These are phyloP conservation scores for Pachypeltis micranthus DNA, from an alignment of 1,140 invertebrate species.

Conservation along the genomic window DNA sequence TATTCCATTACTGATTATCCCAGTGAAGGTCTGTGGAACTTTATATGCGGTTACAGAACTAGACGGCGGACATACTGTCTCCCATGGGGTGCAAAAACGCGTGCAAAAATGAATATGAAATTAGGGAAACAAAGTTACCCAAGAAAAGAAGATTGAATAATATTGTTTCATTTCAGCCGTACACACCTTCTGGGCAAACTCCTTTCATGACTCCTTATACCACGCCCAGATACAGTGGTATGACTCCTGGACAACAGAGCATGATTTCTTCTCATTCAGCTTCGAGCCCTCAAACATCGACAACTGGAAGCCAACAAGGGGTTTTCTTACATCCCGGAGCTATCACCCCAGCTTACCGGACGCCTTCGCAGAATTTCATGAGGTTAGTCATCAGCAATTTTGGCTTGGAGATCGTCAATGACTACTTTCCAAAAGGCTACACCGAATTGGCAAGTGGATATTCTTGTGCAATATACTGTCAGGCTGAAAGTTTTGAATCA, in stretches of 20 bases:
- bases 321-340: conserved; percentile 47
- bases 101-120: too few relatives aligned
- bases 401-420: too few relatives aligned
- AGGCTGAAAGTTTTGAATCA: too few relatives aligned
- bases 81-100: too few relatives aligned
- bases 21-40: too few relatives aligned
- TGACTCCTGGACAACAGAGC: conserved; percentile 40
- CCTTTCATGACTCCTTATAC: conserved; percentile 84
- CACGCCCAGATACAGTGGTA: conserved; percentile 46
- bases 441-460: background rate
- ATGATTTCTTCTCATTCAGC: conserved; percentile 12
- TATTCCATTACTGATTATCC: too few relatives aligned
- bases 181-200: conserved; percentile 79
- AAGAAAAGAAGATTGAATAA: too few relatives aligned
- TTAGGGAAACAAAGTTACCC: too few relatives aligned
- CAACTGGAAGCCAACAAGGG: conserved; percentile 2
- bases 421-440: conserved; percentile 15
- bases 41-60: too few relatives aligned
- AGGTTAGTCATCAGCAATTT: too few relatives aligned
- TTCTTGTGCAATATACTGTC: too few relatives aligned
- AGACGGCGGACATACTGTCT: too few relatives aligned
- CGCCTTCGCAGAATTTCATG: conserved; percentile 29
- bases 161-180: conserved; percentile 40
- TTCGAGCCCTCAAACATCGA: conserved; percentile 20
- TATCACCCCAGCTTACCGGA: conserved; percentile 39